Evolutionary conservation across 2,888 invertebrate species (phyloP).

Genomic region (Standfussiana lucernea): DNA sequence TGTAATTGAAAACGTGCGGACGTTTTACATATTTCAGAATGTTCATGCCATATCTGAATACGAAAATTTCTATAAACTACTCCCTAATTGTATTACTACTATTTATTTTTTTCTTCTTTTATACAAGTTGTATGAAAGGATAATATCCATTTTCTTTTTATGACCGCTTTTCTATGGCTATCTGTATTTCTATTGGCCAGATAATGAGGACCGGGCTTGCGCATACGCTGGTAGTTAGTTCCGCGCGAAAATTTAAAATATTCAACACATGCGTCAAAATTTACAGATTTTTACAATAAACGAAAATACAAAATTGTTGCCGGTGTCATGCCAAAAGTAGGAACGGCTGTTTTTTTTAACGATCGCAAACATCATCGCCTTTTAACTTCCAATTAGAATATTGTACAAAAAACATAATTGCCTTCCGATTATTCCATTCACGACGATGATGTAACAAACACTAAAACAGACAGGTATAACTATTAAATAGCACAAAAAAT

Average conservation of each 20-base stretch:
- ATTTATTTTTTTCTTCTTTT: neutral
- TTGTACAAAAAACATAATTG: conserved; percentile 45
- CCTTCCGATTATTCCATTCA: conserved; percentile 11
- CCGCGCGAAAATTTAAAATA: neutral
- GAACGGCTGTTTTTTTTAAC: neutral
- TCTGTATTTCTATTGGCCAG: neutral
- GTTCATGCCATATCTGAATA: neutral
- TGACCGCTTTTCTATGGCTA: neutral
- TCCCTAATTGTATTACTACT: neutral
- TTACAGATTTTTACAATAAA: neutral
- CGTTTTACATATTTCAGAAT: neutral
- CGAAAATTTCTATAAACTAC: neutral
- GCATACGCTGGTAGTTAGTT: neutral
- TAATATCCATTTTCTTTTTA: neutral
- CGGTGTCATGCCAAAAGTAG: neutral
- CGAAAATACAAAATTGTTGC: neutral
- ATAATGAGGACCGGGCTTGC: neutral
- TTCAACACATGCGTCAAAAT: neutral
- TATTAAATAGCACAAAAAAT: conserved; percentile 5
- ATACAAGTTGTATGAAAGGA: neutral
- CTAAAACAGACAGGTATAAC: neutral
- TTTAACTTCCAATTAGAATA: conserved; percentile 6
- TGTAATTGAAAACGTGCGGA: neutral
- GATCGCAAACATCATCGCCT: neutral
- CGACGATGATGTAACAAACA: conserved; percentile 30